Evolutionary conservation across 2,797 vertebrate species (phyloP), one percentile per base, ranked within the genome.

Genomic region (Diplodus sargus): DNA sequence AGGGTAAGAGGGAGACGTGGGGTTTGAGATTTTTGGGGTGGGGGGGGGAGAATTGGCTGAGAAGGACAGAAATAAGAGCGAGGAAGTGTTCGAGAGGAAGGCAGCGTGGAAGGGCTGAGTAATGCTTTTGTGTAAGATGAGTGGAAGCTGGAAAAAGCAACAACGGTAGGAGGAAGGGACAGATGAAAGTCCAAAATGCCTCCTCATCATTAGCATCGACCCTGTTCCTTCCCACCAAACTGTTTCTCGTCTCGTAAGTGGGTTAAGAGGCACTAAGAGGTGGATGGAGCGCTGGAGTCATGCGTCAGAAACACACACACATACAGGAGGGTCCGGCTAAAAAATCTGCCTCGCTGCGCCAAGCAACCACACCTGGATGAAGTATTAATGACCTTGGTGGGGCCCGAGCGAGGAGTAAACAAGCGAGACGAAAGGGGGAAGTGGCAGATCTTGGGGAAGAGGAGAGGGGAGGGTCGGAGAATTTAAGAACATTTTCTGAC

Each of bases 1-100:
- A 80, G 86, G 81, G 85, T 90, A 86, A 90, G 86, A 90, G 89
- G 86, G 73, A 83, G 82, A 86, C 54, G n/a, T 70, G 79, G 74
- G 76, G 76, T 59, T 34, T 82, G 71, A 69, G 76, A 80, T 84
- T 60, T 58, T 4, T 28, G 3, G 28, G 28, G 28, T 4, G 28
- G 2, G 28, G 28, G 17, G 71, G 81, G 65, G 47, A 42, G 57
- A 45, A 22, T 34, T 17, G 64, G 49, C 39, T 65, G 63, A 61
- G 76, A 28, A 73, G 58, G 34, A 65, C 48, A 84, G 59, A n/a
- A 20, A 23, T 16, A 22, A 23, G 47, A 18, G 66, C 10, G 34
- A 62, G 71, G 61, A 69, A 76, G 63, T 60, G 56, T 67, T 66
- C 1, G 12, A 39, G 68, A 64, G 67, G 69, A 52, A 75, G 70